Percentiles rank a stretch among this genome's conserved stretches.
Evolutionary conservation across 2,888 invertebrate genomes (phyloP).

Genomic region (Spodoptera picta): DNA sequence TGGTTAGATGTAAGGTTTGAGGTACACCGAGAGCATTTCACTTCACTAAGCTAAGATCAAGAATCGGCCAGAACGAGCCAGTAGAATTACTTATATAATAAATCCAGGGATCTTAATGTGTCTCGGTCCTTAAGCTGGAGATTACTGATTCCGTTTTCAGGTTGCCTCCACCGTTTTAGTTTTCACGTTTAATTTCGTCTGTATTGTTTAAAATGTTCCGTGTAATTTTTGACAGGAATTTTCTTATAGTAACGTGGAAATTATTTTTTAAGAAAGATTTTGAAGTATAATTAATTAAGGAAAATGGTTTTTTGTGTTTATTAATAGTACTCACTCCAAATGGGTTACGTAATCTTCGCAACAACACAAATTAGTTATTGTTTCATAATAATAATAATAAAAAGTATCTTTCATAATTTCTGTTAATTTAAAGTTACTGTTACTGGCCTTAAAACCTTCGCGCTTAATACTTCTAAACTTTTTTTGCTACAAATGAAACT

Average conservation of each 20-base stretch:
- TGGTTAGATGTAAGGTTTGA: neutral
- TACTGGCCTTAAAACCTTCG: no score
- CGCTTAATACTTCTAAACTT: neutral
- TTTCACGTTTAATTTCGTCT: conserved; percentile 12
- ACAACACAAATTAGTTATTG: no score
- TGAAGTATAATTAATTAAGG: no score
- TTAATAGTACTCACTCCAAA: no score
- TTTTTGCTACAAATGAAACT: neutral
- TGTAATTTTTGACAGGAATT: no score
- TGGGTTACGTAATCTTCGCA: no score
- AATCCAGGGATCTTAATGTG: conserved; percentile 55
- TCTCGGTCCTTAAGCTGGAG: conserved; percentile 37
- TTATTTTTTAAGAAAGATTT: no score
- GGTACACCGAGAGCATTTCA: conserved; percentile 3
- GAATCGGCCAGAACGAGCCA: conserved; percentile 43
- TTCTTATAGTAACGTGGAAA: no score
- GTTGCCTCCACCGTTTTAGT: conserved; percentile 22
- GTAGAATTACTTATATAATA: conserved; percentile 51
- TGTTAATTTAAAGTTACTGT: no score
- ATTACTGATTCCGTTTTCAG: conserved; percentile 42
- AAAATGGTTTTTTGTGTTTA: no score
- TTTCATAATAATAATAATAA: no score
- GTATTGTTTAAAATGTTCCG: neutral
- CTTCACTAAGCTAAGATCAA: conserved; percentile 49
- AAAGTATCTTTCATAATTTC: no score